Evolutionary conservation across 2,888 invertebrate species (phyloP), one percentile per base, ranked within the genome.

Genomic region (Chalcis sispes): DNA sequence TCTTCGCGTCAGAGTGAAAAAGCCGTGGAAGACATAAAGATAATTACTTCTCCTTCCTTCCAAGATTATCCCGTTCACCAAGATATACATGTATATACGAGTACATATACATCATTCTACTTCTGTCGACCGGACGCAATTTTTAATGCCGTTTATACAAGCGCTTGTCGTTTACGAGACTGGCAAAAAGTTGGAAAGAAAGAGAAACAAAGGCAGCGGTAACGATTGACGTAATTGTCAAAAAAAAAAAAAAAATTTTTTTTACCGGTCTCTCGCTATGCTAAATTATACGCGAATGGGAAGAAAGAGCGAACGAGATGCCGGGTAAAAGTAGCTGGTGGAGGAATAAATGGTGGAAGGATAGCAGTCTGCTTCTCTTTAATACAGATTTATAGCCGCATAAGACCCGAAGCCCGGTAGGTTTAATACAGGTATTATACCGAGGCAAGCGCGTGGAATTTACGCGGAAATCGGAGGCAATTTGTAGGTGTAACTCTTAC

Each of bases 351-450:
- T 8, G 13, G 50, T 10, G 18, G 15, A 5, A 20, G n/a, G 42
- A 32, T 52, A 1, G 50, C 54, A 8, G n/a, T 5, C 27, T n/a
- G 56, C 64, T 52, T 46, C 20, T 70, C 75, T 75, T 77, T 87
- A 86, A 87, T 87, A 83, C 85, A 85, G 84, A 87, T 87, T 87
- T 87, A 87, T 87, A 82, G 84, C 82, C 77, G 77, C 81, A 80
- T 84, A 83, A 84, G 83, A 83, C 83, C 83, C 75, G 72, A 74
- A 82, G 79, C 81, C 32, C 78, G 74, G 81, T 77, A 79, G 80
- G 79, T 82, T 83, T 85, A 86, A 86, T 85, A 83, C 83, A 83
- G 85, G 85, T 84, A 85, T 86, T 85, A 84, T 82, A 82, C 81
- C 79, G 80, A 82, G 81, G 84, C 80, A 80, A 83, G 82, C 81